A percentile compares a stretch with the other conserved stretches of the same genome.
Evolutionary conservation across 1,140 invertebrate genomes (phyloP).

Genomic region (Zaprionus gabonicus): DNA sequence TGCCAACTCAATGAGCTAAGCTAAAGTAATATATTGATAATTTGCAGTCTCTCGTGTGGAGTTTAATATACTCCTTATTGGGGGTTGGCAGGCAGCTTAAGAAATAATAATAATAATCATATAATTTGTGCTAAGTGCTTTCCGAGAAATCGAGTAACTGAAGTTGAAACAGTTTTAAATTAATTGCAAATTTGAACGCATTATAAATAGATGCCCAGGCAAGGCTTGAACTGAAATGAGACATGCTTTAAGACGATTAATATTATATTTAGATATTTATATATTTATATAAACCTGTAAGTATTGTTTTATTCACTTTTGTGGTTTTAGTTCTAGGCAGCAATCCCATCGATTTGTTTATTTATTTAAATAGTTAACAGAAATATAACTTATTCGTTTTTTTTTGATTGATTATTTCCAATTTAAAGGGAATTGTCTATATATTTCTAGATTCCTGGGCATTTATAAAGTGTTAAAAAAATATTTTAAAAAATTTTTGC

Average conservation of each 20-base stretch:
- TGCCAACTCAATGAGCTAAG: constrained; percentile 74
- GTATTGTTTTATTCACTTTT: no score
- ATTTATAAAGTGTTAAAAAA: no score
- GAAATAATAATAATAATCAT: constrained; percentile 4
- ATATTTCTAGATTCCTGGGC: no score
- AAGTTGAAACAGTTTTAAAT: neutral
- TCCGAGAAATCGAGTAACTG: neutral
- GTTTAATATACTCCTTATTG: constrained; percentile 6
- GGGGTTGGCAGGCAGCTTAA: neutral
- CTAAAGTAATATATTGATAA: constrained; percentile 66
- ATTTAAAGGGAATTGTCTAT: no score
- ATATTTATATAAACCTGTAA: no score
- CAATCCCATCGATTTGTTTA: no score
- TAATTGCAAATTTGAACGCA: neutral
- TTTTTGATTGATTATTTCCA: no score
- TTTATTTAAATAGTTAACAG: no score
- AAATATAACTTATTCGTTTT: no score
- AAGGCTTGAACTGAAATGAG: neutral
- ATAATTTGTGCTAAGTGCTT: neutral
- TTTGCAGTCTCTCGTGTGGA: constrained; percentile 27
- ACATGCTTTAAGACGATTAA: neutral
- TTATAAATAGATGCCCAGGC: neutral
- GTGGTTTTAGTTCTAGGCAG: no score
- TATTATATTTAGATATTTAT: neutral
- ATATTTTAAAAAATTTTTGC: no score